A percentile compares a stretch with the other conserved stretches of the same genome.
Conservation (phyloP, 92 coral and sea anemone genomes). For the Porites cylindrica region DNA sequence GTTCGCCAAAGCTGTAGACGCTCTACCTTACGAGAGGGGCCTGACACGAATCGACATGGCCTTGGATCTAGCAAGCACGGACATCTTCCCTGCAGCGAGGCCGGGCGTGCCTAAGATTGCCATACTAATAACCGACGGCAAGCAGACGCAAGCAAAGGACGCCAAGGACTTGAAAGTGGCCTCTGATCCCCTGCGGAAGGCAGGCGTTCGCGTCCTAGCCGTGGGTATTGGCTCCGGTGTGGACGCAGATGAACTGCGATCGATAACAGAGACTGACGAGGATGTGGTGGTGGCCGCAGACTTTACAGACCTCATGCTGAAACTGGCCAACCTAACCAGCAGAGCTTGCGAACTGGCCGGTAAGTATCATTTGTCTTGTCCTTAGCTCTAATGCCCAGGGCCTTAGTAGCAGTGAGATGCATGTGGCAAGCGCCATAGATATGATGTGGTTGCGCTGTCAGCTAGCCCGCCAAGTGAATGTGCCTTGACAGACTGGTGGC, state of each 20-base stretch:
- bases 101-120: slow-evolving; percentile 52
- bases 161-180: slow-evolving; percentile 32
- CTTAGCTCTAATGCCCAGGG: too few species aligned
- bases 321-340: too few species aligned
- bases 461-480: too few species aligned
- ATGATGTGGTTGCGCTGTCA: too few species aligned
- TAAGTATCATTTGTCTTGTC: too few species aligned
- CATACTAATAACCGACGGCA: slow-evolving; percentile 64
- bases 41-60: slow-evolving; percentile 51
- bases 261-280: too few species aligned
- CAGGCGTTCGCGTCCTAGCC: slow-evolving; percentile 45
- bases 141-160: slow-evolving; percentile 22
- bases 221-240: slow-evolving; percentile 52
- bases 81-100: slow-evolving; percentile 42
- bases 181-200: slow-evolving; percentile 11
- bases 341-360: too few species aligned
- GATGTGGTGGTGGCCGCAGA: neutral
- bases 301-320: too few species aligned
- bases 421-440: too few species aligned
- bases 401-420: too few species aligned
- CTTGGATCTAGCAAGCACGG: slow-evolving; percentile 31
- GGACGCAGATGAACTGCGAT: slow-evolving; percentile 35
- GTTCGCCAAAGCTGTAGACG: slow-evolving; percentile 44
- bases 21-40: slow-evolving; percentile 32
- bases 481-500: too few species aligned